phyloP scores from a whole-genome alignment of 1,140 invertebrate species.

The Phortica variegata region DNA sequence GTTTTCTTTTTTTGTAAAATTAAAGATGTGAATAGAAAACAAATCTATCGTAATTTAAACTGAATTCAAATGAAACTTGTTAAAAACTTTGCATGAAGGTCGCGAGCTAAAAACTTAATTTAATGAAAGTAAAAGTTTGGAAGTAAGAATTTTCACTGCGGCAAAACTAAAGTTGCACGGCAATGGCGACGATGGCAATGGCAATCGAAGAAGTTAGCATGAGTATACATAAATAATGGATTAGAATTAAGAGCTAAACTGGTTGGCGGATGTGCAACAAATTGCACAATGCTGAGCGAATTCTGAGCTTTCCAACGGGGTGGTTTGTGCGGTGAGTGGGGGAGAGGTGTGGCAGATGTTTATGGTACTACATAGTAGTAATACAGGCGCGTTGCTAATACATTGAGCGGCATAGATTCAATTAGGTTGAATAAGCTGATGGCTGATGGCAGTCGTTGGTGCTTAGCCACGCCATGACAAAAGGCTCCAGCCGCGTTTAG shows the following conservation, averaged over 20 bases:
- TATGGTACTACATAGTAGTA: slow-evolving; percentile 54
- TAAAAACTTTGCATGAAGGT: slow-evolving; percentile 4
- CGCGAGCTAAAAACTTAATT: slow-evolving; percentile 34
- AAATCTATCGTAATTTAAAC: not conserved
- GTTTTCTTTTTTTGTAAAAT: slow-evolving; percentile 10
- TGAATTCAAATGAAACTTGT: too few relatives aligned
- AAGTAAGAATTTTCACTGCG: not conserved
- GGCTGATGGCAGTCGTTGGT: not conserved
- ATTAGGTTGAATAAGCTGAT: slow-evolving; percentile 4
- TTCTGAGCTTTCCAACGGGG: slow-evolving; percentile 1
- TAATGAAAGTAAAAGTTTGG: not conserved
- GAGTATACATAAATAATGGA: too few relatives aligned
- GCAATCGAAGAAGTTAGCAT: not conserved
- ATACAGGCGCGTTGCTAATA: slow-evolving; percentile 48
- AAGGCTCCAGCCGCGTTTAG: slow-evolving; percentile 45
- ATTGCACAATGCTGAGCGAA: not conserved
- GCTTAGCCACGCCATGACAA: slow-evolving; percentile 46
- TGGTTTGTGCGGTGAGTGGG: not conserved
- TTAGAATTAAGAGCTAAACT: too few relatives aligned
- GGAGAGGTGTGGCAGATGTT: slow-evolving; percentile 26
- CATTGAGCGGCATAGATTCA: slow-evolving; percentile 41
- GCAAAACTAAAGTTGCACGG: not conserved
- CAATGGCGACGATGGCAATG: not conserved
- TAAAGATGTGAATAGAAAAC: slow-evolving; percentile 13
- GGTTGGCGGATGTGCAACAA: too few relatives aligned